phyloP scores from a whole-genome alignment of 2,113 vertebrate species.

The Gopherus evgoodei region DNA sequence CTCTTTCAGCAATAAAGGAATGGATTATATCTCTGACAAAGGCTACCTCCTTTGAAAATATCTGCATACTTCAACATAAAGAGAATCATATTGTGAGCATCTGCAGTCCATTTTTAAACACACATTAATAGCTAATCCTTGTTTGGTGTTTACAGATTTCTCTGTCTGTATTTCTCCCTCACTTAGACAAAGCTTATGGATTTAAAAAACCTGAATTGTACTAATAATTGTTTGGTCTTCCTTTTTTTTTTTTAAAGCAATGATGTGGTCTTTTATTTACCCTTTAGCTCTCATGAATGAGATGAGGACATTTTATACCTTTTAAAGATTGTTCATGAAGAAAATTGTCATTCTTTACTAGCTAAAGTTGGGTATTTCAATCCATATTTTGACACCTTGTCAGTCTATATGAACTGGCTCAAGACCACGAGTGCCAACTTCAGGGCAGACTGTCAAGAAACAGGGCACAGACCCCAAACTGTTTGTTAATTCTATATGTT shows the following conservation, averaged over 20 bases:
- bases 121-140: constrained; percentile 23
- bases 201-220: not conserved
- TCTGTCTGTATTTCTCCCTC: not conserved
- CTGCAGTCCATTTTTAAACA: constrained; percentile 26
- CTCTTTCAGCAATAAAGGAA: not conserved
- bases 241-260: not conserved
- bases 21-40: not conserved
- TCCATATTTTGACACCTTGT: not conserved
- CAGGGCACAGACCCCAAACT: not conserved
- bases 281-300: not conserved
- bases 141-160: not conserved
- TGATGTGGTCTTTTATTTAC: not conserved
- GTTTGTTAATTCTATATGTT: not conserved
- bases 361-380: not conserved
- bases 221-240: not conserved
- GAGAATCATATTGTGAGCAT: not conserved
- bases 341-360: not conserved
- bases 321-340: not conserved
- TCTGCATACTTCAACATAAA: not conserved
- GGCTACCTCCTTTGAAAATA: not conserved
- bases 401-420: not conserved
- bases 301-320: not conserved
- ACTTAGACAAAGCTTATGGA: not conserved
- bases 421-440: not conserved
- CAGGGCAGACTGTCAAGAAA: not conserved